Evolutionary conservation across 2,113 vertebrate species (phyloP).

Genomic region (Acanthochromis polyacanthus): DNA sequence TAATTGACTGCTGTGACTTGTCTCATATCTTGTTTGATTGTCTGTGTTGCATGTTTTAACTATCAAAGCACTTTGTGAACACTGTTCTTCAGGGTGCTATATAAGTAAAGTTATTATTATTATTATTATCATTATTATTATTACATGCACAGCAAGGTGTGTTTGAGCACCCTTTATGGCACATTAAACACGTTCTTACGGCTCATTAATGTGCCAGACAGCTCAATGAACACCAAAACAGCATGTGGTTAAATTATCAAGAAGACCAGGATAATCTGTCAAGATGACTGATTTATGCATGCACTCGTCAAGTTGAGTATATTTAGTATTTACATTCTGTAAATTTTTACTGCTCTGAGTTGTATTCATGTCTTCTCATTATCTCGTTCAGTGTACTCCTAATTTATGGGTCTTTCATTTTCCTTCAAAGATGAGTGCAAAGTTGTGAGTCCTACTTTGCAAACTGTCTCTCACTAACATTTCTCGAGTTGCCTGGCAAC

Average conservation of each 20-base stretch:
- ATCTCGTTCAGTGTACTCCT: slow-evolving; percentile 22
- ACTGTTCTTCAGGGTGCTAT: too few relatives aligned
- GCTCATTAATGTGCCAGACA: slow-evolving; percentile 60
- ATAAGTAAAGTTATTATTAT: too few relatives aligned
- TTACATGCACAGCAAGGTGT: slow-evolving; percentile 20
- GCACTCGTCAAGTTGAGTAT: slow-evolving; percentile 31
- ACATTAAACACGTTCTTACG: slow-evolving; percentile 67
- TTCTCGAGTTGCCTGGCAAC: slow-evolving; percentile 76
- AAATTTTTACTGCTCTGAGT: slow-evolving; percentile 7
- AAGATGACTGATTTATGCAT: slow-evolving; percentile 59
- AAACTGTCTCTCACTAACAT: slow-evolving; percentile 51
- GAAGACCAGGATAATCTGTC: slow-evolving; percentile 49
- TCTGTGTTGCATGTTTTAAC: too few relatives aligned
- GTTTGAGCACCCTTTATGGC: slow-evolving; percentile 60
- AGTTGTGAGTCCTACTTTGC: slow-evolving; percentile 49
- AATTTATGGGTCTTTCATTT: slow-evolving; percentile 21
- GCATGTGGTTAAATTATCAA: slow-evolving; percentile 63
- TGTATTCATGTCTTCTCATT: slow-evolving; percentile 28
- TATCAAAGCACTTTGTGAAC: too few relatives aligned
- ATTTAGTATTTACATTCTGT: slow-evolving; percentile 28
- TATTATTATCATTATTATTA: too few relatives aligned
- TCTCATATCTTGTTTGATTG: too few relatives aligned
- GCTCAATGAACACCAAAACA: slow-evolving; percentile 55
- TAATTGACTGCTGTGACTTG: too few relatives aligned
- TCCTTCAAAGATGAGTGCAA: slow-evolving; percentile 49